Conservation (phyloP, 1,140 invertebrate species). For the Drosophila lini region DNA sequence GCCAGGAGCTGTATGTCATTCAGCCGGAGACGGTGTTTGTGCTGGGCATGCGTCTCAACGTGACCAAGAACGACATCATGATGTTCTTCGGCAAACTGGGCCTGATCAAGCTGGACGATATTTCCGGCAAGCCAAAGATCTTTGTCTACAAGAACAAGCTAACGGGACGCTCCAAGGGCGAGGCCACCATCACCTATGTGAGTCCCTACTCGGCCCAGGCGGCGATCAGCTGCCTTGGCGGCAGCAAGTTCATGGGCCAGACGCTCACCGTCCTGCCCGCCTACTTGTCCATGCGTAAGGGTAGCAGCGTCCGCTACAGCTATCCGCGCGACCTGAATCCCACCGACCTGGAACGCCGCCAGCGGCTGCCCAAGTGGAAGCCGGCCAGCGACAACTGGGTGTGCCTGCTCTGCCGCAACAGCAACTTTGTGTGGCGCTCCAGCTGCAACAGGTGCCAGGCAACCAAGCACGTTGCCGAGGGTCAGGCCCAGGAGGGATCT, state of each 20-base stretch:
- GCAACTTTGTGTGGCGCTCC: conserved; percentile 70
- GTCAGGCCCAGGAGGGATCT: background rate
- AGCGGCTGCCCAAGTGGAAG: conserved; percentile 59
- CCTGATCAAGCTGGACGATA: conserved; percentile 48
- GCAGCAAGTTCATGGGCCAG: conserved; percentile 54
- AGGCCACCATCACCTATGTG: conserved; percentile 66
- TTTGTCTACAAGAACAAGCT: conserved; percentile 73
- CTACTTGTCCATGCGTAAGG: conserved; percentile 55
- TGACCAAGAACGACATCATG: conserved; percentile 69
- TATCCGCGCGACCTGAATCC: conserved; percentile 47
- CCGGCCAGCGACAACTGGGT: conserved; percentile 69
- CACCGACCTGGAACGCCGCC: conserved; percentile 28
- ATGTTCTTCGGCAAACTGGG: conserved; percentile 58
- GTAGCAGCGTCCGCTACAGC: conserved; percentile 41
- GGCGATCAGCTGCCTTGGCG: conserved; percentile 49
- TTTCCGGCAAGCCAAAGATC: conserved; percentile 56
- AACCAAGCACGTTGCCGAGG: conserved; percentile 8
- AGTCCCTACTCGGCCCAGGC: conserved; percentile 54
- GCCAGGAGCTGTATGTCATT: conserved; percentile 50
- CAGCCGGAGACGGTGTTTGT: conserved; percentile 64
- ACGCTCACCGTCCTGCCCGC: conserved; percentile 58
- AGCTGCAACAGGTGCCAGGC: conserved; percentile 61
- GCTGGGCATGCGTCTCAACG: conserved; percentile 60
- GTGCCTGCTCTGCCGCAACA: conserved; percentile 57
- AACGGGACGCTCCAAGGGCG: conserved; percentile 62